A percentile compares a stretch with the other conserved stretches of the same genome.
These are phyloP conservation scores for Porites divaricata DNA, from an alignment of 92 coral and sea anemone genomes.

Conservation along the genomic window DNA sequence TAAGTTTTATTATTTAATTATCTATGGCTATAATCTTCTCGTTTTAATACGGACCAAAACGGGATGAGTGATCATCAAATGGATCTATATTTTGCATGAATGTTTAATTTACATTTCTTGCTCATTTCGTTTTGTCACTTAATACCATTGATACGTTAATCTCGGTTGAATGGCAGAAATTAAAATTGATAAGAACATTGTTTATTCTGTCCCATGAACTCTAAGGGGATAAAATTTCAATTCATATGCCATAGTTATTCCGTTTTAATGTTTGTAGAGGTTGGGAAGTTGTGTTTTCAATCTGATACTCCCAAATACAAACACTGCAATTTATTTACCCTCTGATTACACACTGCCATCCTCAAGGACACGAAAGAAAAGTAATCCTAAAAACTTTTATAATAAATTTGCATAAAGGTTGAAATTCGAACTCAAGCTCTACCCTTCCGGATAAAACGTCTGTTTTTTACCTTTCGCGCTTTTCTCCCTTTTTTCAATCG, in stretches of 20 bases:
- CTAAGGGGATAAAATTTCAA: not conserved
- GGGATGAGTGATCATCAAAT: too few relatives aligned
- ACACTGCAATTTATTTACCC: conserved; percentile 6
- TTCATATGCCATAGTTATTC: not conserved
- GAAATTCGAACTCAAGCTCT: not conserved
- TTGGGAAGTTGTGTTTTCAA: not conserved
- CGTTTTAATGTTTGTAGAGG: not conserved
- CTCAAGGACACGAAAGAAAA: not conserved
- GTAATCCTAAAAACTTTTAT: not conserved
- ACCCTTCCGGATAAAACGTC: not conserved
- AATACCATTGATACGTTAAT: conserved; percentile 13
- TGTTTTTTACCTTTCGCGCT: not conserved
- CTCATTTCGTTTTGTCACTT: not conserved
- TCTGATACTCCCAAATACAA: conserved; percentile 3
- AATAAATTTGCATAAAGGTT: conserved; percentile 19
- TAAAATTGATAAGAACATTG: conserved; percentile 1
- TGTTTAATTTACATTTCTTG: not conserved
- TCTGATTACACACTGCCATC: not conserved
- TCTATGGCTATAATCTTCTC: too few relatives aligned
- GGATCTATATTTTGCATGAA: not conserved
- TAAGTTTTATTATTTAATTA: too few relatives aligned
- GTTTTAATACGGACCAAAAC: too few relatives aligned
- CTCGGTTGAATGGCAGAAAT: conserved; percentile 21
- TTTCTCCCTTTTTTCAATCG: not conserved
- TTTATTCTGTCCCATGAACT: conserved; percentile 10